Base-by-base conservation (phyloP, 2,113 vertebrate genomes). In the Sturnus vulgaris region DNA sequence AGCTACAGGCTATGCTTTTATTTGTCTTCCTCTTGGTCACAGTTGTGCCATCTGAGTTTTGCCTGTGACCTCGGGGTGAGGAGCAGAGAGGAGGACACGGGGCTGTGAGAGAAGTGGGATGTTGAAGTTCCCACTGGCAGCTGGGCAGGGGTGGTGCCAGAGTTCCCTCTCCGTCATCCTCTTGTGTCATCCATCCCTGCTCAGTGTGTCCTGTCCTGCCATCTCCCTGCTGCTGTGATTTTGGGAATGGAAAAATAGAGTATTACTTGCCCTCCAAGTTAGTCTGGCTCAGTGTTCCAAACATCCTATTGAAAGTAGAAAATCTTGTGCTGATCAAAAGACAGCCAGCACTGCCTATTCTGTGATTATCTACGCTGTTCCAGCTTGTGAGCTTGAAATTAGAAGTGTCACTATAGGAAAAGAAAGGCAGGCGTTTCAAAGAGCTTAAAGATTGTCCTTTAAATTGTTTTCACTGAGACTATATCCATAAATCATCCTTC, bases 171-270 rank as follows among this genome's bases (percentile, higher is more conserved):
- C 18, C 46, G 25, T 71, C 65, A 19, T 84, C 57, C 9, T 70
- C 30, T 57, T 0, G 0, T 33, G 56, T 53, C 0, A 0, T 69
- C 50, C 0, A 0, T n/a, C 28, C 23, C 31, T 33, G 42, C 44
- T 60, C 3, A 0, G 5, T 35, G n/a, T 2, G 4, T 59, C n/a
- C 73, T 40, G 31, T 50, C n/a, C 37, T 81, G 55, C 68, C 7
- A 15, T 50, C n/a, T 73, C 73, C 33, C 28, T 86, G 59, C 72
- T 66, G 56, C 31, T 73, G 50, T 21, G n/a, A 61, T 53, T 80
- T 77, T 2, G 2, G 42, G 71, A 65, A 13, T 2, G 14, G 57
- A 56, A 79, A 52, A 82, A 53, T 3, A 60, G 78, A 24, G 17
- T 71, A n/a, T 69, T 76, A 23, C 37, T 85, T 64, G 33, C 20